Evolutionary conservation across 2,888 invertebrate species (phyloP).

Genomic region (Lissocephala sabroskyi): DNA sequence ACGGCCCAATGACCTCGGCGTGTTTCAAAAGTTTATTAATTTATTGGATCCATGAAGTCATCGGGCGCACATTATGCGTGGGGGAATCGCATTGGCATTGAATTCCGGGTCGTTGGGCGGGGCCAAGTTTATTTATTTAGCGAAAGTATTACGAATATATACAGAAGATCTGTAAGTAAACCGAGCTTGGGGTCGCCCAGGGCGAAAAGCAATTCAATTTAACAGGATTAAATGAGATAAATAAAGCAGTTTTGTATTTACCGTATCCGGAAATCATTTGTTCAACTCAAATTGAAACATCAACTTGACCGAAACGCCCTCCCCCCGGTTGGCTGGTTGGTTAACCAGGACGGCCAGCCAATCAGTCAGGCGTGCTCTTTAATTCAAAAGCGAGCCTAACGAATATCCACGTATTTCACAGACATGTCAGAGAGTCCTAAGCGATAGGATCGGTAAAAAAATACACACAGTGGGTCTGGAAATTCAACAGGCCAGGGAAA

Average conservation of each 20-base stretch:
- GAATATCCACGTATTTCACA: too few relatives aligned
- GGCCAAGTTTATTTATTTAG: constrained; percentile 36
- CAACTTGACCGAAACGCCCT: too few relatives aligned
- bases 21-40: constrained; percentile 64
- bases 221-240: constrained; percentile 37
- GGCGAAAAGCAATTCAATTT: constrained; percentile 54
- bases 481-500: too few relatives aligned
- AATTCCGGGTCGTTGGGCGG: constrained; percentile 7
- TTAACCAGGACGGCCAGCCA: neutral
- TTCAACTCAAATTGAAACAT: constrained; percentile 26
- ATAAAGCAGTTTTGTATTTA: constrained; percentile 8
- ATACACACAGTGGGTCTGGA: too few relatives aligned
- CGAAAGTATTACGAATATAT: constrained; percentile 56
- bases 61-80: constrained; percentile 58
- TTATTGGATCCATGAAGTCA: constrained; percentile 65
- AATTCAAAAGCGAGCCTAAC: too few relatives aligned
- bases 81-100: constrained; percentile 10
- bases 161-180: constrained; percentile 27
- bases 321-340: too few relatives aligned
- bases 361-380: neutral
- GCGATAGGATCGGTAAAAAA: too few relatives aligned
- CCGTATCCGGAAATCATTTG: too few relatives aligned
- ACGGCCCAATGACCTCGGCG: constrained; percentile 58
- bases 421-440: too few relatives aligned
- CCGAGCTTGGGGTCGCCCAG: constrained; percentile 12